Evolutionary conservation across 2,888 invertebrate genomes (phyloP).

Genomic region (Leptinotarsa juncta): DNA sequence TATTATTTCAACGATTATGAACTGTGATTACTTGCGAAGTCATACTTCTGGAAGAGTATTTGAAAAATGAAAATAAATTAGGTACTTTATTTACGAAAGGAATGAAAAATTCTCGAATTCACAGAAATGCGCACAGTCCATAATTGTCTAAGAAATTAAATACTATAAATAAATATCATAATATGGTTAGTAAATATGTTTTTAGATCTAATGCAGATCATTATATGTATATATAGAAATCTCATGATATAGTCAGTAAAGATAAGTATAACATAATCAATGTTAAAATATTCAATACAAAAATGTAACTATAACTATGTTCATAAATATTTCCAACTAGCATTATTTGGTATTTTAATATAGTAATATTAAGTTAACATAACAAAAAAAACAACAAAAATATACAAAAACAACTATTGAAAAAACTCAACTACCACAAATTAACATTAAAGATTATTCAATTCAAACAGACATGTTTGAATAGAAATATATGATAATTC

Average conservation of each 20-base stretch:
- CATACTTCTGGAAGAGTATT: not conserved
- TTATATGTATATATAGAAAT: conserved; percentile 7
- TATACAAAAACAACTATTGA: conserved; percentile 48
- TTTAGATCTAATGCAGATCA: conserved; percentile 16
- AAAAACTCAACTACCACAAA: conserved; percentile 23
- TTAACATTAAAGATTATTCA: conserved; percentile 6
- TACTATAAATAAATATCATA: conserved; percentile 15
- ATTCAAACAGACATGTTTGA: not conserved
- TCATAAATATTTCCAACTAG: conserved; percentile 38
- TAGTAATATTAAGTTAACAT: conserved; percentile 51
- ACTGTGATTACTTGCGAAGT: not conserved
- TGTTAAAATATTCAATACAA: conserved; percentile 6
- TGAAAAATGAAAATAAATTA: not conserved
- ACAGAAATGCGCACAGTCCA: conserved; percentile 14
- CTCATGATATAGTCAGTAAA: conserved; percentile 1
- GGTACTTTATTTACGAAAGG: not conserved
- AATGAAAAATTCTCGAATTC: not conserved
- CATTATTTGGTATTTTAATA: conserved; percentile 51
- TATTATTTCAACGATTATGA: not conserved
- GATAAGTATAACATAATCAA: not conserved
- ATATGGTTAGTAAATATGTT: conserved; percentile 3
- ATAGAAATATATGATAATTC: not conserved
- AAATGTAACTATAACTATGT: conserved; percentile 37
- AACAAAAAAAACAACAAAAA: conserved; percentile 52
- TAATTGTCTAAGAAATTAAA: not conserved